These are phyloP conservation scores for Tenthredo notha DNA, from an alignment of 2,888 invertebrate genomes.

Conservation along the genomic window DNA sequence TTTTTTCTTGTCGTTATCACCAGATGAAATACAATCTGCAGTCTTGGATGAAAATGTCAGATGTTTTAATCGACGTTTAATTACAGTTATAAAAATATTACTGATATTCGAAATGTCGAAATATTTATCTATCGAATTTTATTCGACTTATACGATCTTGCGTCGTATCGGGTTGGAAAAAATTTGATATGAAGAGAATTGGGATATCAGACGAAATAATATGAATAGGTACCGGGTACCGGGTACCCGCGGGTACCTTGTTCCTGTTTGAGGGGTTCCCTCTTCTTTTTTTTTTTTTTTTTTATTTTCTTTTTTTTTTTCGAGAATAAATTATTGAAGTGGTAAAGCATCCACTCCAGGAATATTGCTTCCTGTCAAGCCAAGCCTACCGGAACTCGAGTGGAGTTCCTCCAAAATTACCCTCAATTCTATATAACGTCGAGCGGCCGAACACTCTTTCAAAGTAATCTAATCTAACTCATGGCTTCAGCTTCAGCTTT, in stretches of 20 bases:
- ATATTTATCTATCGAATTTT: not conserved
- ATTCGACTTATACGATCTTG: not conserved
- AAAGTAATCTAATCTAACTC: conserved; percentile 37
- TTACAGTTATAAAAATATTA: not conserved
- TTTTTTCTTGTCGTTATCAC: not conserved
- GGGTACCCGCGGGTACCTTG: not conserved
- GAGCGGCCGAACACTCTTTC: conserved; percentile 44
- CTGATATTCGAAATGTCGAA: not conserved
- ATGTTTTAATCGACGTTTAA: too few species aligned
- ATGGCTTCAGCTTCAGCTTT: conserved; percentile 28
- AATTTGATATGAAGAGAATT: not conserved
- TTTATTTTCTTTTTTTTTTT: not conserved
- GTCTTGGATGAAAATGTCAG: not conserved
- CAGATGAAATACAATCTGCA: not conserved
- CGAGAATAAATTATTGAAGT: conserved; percentile 43
- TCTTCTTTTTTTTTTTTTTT: not conserved
- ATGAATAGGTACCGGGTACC: not conserved
- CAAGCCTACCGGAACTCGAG: conserved; percentile 34
- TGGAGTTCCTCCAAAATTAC: conserved; percentile 39
- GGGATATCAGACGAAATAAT: not conserved
- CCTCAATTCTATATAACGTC: conserved; percentile 28
- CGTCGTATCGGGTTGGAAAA: not conserved
- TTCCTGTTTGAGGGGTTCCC: not conserved
- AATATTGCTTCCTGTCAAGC: conserved; percentile 46
- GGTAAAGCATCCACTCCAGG: conserved; percentile 20